Conservation (phyloP, 2,888 invertebrate genomes). For the Drosophila histrio region DNA sequence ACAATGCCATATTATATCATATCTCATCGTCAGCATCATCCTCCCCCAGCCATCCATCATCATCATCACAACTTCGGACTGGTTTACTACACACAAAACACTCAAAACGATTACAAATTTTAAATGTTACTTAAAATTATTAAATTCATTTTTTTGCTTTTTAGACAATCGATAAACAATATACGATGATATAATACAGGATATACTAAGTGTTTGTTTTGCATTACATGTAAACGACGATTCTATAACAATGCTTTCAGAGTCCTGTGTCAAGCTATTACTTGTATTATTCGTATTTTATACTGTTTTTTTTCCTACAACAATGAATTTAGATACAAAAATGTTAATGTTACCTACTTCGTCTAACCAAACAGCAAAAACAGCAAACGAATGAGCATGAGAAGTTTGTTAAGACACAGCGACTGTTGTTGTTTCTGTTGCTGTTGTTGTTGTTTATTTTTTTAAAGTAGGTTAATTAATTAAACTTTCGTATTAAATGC, state of each 20-base stretch:
- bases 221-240: conserved; percentile 19
- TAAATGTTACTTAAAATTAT: conserved; percentile 25
- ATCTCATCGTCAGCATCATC: conserved; percentile 6
- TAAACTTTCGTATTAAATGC: not conserved
- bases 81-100: conserved; percentile 36
- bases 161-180: conserved; percentile 22
- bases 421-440: not conserved
- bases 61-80: conserved; percentile 34
- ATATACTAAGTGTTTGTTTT: conserved; percentile 23
- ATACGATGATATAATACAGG: conserved; percentile 24
- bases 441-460: not conserved
- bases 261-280: conserved; percentile 3
- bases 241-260: conserved; percentile 33
- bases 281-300: conserved; percentile 3
- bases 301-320: conserved; percentile 1
- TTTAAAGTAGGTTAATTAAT: conserved; percentile 4
- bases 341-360: not conserved
- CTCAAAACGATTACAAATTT: conserved; percentile 36
- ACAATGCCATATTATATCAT: conserved; percentile 22
- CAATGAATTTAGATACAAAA: conserved; percentile 35
- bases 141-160: conserved; percentile 40
- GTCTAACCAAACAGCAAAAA: conserved; percentile 34
- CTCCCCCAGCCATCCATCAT: conserved; percentile 16
- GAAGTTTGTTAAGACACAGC: conserved; percentile 7
- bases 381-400: conserved; percentile 32